phyloP scores from a whole-genome alignment of 2,888 invertebrate genomes.

The Tipula helvola region DNA sequence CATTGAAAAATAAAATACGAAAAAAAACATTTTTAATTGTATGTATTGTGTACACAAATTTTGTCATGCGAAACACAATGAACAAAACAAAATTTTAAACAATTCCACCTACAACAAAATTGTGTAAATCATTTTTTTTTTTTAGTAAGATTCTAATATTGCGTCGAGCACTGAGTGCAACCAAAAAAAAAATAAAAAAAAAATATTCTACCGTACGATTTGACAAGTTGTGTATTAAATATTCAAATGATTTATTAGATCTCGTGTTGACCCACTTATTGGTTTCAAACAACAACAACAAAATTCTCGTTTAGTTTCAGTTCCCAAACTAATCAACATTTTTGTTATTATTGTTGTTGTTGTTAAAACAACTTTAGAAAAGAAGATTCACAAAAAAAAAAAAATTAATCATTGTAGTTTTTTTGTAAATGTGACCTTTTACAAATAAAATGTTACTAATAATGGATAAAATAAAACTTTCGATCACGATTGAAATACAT shows the following conservation, averaged over 20 bases:
- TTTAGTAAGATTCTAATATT: not conserved
- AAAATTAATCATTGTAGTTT: not conserved
- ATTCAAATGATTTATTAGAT: not conserved
- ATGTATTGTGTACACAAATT: not conserved
- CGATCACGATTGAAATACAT: not conserved
- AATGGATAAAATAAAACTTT: not conserved
- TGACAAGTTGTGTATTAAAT: not conserved
- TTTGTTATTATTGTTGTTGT: not conserved
- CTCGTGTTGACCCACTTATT: not conserved
- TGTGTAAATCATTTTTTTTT: not conserved
- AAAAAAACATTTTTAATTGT: not conserved
- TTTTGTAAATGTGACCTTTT: not conserved
- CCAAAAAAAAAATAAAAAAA: not conserved
- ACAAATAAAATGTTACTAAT: not conserved
- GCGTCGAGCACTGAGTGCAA: not conserved
- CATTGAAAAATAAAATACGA: too few relatives aligned
- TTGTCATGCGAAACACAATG: not conserved
- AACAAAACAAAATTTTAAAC: not conserved
- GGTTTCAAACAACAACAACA: not conserved
- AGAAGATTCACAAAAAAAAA: not conserved
- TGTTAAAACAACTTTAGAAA: not conserved
- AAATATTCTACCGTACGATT: not conserved
- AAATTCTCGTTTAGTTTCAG: not conserved
- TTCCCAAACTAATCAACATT: not conserved
- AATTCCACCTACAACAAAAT: not conserved